A percentile compares a stretch with the other conserved stretches of the same genome.
These are phyloP conservation scores for Cochlearius cochlearius DNA, from an alignment of 2,113 vertebrate genomes.

Conservation along the genomic window DNA sequence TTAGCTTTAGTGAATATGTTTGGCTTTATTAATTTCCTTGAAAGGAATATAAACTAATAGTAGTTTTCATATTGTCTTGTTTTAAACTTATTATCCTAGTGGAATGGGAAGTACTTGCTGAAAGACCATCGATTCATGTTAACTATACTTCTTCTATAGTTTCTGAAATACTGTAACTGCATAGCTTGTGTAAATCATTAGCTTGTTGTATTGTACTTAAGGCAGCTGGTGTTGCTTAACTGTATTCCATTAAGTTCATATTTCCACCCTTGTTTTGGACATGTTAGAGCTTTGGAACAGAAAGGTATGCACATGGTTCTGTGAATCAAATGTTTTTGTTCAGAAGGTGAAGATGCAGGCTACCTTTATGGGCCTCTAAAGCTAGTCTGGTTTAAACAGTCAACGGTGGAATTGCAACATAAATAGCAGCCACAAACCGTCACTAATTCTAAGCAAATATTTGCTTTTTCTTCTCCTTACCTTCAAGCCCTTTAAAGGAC, in stretches of 20 bases:
- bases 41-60: slow-evolving; percentile 7
- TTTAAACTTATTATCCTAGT: slow-evolving; percentile 18
- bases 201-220: slow-evolving; percentile 31
- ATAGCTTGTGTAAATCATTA: slow-evolving; percentile 20
- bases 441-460: slow-evolving; percentile 25
- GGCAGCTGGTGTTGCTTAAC: slow-evolving; percentile 72
- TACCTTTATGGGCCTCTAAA: slow-evolving; percentile 58
- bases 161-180: slow-evolving; percentile 42
- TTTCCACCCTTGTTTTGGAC: slow-evolving; percentile 67
- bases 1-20: slow-evolving; percentile 32
- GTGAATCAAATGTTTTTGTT: slow-evolving; percentile 30
- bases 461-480: slow-evolving; percentile 44
- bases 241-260: slow-evolving; percentile 65
- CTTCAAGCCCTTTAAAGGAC: slow-evolving; percentile 50
- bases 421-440: slow-evolving; percentile 55
- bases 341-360: slow-evolving; percentile 51
- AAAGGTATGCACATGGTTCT: slow-evolving; percentile 64
- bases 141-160: slow-evolving; percentile 45
- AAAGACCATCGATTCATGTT: slow-evolving; percentile 32
- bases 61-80: slow-evolving; percentile 31
- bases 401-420: slow-evolving; percentile 25
- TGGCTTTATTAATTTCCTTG: slow-evolving; percentile 17
- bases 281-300: slow-evolving; percentile 71
- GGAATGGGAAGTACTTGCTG: slow-evolving; percentile 39
- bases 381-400: slow-evolving; percentile 54